These are phyloP conservation scores for Apamea anceps DNA, from an alignment of 2,888 invertebrate species.

Conservation along the genomic window DNA sequence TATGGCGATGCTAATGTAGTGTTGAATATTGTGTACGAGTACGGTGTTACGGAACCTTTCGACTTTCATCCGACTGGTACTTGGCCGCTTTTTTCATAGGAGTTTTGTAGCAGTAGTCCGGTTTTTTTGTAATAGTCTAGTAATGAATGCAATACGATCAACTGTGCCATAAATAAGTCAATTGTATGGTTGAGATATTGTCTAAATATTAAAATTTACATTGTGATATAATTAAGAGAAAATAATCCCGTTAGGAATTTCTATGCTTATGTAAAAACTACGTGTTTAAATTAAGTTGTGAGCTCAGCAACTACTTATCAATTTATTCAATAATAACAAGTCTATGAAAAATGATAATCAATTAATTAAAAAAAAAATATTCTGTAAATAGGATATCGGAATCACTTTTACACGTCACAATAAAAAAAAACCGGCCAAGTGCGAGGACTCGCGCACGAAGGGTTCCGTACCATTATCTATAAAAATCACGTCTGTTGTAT, in stretches of 20 bases:
- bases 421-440: neutral
- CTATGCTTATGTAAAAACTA: slow-evolving; percentile 24
- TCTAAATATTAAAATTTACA: slow-evolving; percentile 36
- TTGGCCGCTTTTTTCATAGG: neutral
- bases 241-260: slow-evolving; percentile 30
- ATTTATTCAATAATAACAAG: slow-evolving; percentile 12
- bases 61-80: neutral
- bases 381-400: neutral
- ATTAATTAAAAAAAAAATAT: neutral
- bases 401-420: neutral
- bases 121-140: slow-evolving; percentile 41
- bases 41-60: neutral
- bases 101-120: slow-evolving; percentile 9
- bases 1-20: neutral
- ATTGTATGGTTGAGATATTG: slow-evolving; percentile 47
- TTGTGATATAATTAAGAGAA: slow-evolving; percentile 28
- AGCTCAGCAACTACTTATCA: neutral
- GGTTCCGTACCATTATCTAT: no score
- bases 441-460: no score
- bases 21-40: neutral
- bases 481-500: no score
- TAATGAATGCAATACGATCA: slow-evolving; percentile 23
- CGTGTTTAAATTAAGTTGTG: slow-evolving; percentile 33
- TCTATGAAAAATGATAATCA: neutral
- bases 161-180: slow-evolving; percentile 45